phyloP scores from a whole-genome alignment of 2,888 invertebrate species.

The Dryobotodes eremita region DNA sequence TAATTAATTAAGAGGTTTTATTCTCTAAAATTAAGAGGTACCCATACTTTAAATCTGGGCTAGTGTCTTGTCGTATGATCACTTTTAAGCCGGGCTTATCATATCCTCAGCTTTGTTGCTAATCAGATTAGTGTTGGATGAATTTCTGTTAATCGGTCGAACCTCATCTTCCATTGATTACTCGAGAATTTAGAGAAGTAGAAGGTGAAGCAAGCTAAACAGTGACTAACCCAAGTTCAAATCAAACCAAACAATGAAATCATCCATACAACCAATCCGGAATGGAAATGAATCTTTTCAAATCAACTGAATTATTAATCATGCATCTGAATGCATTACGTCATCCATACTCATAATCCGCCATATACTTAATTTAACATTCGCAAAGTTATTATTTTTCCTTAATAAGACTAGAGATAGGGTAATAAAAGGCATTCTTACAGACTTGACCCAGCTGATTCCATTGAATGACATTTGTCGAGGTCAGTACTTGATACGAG shows the following conservation, averaged over 20 bases:
- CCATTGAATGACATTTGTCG: slow-evolving; percentile 58
- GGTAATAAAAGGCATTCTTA: slow-evolving; percentile 47
- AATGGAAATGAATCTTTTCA: slow-evolving; percentile 36
- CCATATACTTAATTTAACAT: background rate
- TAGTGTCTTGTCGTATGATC: background rate
- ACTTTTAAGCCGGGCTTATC: background rate
- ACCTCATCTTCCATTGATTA: background rate
- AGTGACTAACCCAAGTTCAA: slow-evolving; percentile 31
- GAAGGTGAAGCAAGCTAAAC: background rate
- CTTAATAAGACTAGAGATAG: slow-evolving; percentile 45
- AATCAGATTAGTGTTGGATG: background rate
- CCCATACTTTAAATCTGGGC: background rate
- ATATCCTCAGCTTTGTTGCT: background rate
- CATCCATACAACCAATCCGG: slow-evolving; percentile 34
- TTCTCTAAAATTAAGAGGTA: background rate
- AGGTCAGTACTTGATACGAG: slow-evolving; percentile 57
- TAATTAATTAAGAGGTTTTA: background rate
- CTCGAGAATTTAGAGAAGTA: background rate
- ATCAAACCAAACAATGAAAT: slow-evolving; percentile 45
- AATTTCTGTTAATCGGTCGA: background rate
- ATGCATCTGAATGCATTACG: slow-evolving; percentile 45
- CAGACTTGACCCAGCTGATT: slow-evolving; percentile 62
- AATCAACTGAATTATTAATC: slow-evolving; percentile 35
- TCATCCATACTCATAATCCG: slow-evolving; percentile 18
- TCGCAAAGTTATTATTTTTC: slow-evolving; percentile 21